phyloP scores from a whole-genome alignment of 2,797 vertebrate genomes.

The Falco biarmicus region DNA sequence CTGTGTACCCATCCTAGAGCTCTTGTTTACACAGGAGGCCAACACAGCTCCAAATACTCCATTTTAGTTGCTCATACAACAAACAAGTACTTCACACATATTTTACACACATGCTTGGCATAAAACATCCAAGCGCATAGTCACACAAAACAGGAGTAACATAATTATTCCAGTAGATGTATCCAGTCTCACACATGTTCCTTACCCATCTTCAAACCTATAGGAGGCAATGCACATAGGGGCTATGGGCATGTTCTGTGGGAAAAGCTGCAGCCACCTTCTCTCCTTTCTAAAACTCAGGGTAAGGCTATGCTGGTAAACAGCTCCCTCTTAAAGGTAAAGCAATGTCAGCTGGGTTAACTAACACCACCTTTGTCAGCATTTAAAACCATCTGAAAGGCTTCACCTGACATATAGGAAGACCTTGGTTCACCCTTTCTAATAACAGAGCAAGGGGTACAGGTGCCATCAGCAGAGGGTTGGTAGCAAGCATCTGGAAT shows the following conservation, averaged over 20 bases:
- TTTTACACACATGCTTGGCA: neutral
- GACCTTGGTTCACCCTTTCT: constrained; percentile 1
- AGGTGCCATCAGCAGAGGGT: neutral
- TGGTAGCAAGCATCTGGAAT: constrained; percentile 26
- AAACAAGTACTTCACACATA: neutral
- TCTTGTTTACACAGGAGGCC: constrained; percentile 28
- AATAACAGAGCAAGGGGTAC: neutral
- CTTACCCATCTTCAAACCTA: neutral
- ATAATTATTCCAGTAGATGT: neutral
- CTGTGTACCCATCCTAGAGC: neutral
- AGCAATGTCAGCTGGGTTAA: neutral
- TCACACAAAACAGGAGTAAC: neutral
- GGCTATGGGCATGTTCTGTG: neutral
- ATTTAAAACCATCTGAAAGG: neutral
- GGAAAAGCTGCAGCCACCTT: fast-evolving
- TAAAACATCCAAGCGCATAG: neutral
- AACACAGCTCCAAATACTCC: constrained; percentile 20
- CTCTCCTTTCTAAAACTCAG: neutral
- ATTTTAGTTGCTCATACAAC: neutral
- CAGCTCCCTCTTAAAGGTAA: neutral
- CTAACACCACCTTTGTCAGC: neutral
- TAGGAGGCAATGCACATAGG: neutral
- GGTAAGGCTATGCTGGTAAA: neutral
- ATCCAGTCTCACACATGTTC: neutral
- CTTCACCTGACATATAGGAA: neutral